These are phyloP conservation scores for Dendrophyllia cribrosa DNA, from an alignment of 64 coral and sea anemone species.

Conservation along the genomic window DNA sequence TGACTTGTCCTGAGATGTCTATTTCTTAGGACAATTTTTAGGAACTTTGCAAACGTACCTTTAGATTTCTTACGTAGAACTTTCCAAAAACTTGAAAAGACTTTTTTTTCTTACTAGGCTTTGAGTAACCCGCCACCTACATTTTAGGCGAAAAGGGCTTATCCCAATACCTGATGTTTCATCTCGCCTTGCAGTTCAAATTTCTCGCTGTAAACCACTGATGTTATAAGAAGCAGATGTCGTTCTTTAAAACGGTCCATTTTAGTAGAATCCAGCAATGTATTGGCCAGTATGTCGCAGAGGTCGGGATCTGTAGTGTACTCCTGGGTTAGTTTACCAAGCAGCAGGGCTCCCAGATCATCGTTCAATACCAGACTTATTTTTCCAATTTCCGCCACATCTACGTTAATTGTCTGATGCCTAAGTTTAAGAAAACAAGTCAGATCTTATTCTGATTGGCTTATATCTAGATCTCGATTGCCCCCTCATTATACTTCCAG, in stretches of 20 bases:
- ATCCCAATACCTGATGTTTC: not conserved
- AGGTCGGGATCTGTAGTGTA: slow-evolving; percentile 14
- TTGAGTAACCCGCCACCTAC: too few species aligned
- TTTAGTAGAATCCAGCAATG: not conserved
- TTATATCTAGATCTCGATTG: too few species aligned
- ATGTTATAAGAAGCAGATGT: not conserved
- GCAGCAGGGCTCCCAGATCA: not conserved
- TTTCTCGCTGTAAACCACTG: slow-evolving; percentile 9
- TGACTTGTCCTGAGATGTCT: too few species aligned
- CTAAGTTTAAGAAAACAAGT: not conserved
- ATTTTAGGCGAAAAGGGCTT: not conserved
- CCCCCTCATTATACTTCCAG: too few species aligned
- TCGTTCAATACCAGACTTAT: not conserved
- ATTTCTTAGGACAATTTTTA: too few species aligned
- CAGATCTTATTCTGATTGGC: not conserved
- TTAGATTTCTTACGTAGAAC: too few species aligned
- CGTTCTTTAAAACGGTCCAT: not conserved
- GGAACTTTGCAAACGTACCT: too few species aligned
- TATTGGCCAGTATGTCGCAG: not conserved
- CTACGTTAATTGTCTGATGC: not conserved
- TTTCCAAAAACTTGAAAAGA: too few species aligned
- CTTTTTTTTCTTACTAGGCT: too few species aligned
- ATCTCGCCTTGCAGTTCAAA: not conserved
- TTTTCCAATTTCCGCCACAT: not conserved
- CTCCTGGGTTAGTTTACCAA: not conserved